Conservation (phyloP, 92 coral and sea anemone genomes). For the Scolanthus callimorphus region DNA sequence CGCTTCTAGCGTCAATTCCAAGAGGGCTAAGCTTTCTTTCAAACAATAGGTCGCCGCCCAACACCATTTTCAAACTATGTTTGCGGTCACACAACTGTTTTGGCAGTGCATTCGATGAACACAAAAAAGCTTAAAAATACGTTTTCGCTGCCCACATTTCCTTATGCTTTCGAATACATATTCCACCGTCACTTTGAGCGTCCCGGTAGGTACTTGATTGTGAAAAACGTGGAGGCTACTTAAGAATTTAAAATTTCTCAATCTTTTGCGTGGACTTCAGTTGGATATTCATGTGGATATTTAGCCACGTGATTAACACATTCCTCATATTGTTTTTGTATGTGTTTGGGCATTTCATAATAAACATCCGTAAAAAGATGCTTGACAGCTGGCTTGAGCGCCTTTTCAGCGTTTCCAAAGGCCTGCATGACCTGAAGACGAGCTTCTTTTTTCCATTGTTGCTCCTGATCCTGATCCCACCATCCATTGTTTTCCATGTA, state of each 20-base stretch:
- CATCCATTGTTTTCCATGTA: slow-evolving; percentile 83
- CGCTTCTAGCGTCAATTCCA: no score
- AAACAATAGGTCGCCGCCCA: no score
- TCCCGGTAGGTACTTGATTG: no score
- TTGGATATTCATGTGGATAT: slow-evolving; percentile 92
- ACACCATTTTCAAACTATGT: no score
- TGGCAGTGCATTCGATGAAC: no score
- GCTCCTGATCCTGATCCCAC: slow-evolving; percentile 91
- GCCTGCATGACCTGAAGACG: slow-evolving; percentile 98
- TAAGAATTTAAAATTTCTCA: background rate
- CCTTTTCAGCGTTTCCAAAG: slow-evolving; percentile 89
- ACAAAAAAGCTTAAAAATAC: no score
- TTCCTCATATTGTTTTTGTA: slow-evolving; percentile 72
- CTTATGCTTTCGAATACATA: no score
- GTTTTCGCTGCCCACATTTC: no score
- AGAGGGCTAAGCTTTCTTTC: no score
- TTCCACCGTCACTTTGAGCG: no score
- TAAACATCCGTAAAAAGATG: slow-evolving; percentile 87
- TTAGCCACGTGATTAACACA: slow-evolving; percentile 82
- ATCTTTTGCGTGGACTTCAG: slow-evolving; percentile 61
- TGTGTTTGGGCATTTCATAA: slow-evolving; percentile 57
- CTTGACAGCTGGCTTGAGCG: slow-evolving; percentile 78
- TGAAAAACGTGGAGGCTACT: no score
- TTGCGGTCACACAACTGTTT: no score
- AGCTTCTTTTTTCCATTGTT: slow-evolving; percentile 92